A percentile compares a stretch with the other conserved stretches of the same genome.
Evolutionary conservation across 2,888 invertebrate genomes (phyloP).

Genomic region (Scrobipalpa atriplicella): DNA sequence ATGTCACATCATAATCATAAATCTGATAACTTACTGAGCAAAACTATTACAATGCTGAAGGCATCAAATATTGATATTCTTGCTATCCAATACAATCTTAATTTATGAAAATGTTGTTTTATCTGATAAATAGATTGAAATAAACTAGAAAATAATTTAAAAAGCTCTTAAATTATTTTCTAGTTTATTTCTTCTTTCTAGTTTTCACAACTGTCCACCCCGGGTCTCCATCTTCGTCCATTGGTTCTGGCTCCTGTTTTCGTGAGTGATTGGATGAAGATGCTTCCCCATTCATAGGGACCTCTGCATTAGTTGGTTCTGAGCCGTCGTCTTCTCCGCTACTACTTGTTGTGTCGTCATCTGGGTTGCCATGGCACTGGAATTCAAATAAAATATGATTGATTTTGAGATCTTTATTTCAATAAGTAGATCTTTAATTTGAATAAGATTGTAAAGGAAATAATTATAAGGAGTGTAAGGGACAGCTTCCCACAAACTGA

Average conservation of each 20-base stretch:
- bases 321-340: conserved; percentile 64
- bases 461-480: too few species aligned
- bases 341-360: conserved; percentile 75
- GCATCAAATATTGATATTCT: too few species aligned
- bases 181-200: conserved; percentile 76
- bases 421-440: too few species aligned
- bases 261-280: conserved; percentile 48
- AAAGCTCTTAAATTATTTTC: background rate
- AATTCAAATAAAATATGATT: conserved; percentile 37
- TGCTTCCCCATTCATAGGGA: conserved; percentile 27
- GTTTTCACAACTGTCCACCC: conserved; percentile 87
- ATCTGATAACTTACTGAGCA: too few species aligned
- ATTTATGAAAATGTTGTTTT: too few species aligned
- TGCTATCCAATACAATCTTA: too few species aligned
- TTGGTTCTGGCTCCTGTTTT: conserved; percentile 55
- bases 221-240: conserved; percentile 81
- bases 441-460: too few species aligned
- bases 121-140: too few species aligned
- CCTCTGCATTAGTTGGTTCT: conserved; percentile 33
- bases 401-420: too few species aligned
- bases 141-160: background rate
- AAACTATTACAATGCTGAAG: too few species aligned
- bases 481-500: too few species aligned
- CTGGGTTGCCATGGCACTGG: conserved; percentile 74
- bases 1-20: too few species aligned